Evolutionary conservation across 2,888 invertebrate species (phyloP).

Genomic region (Sesia apiformis): DNA sequence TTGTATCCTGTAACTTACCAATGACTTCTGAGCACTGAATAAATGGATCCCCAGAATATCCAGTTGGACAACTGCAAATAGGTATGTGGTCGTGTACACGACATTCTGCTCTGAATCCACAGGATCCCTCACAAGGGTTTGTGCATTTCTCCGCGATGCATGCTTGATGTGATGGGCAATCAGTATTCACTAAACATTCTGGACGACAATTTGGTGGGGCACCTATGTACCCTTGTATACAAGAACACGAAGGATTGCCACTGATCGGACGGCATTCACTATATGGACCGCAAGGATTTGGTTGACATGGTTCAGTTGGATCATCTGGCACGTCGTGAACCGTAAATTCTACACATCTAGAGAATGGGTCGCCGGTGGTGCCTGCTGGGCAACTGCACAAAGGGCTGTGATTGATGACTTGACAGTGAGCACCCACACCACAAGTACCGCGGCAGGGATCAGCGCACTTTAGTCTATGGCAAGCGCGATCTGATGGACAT

Average conservation of each 20-base stretch:
- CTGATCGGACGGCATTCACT: slow-evolving; percentile 84
- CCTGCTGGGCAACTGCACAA: slow-evolving; percentile 82
- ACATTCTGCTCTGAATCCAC: slow-evolving; percentile 85
- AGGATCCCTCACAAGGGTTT: slow-evolving; percentile 88
- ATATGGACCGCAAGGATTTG: slow-evolving; percentile 87
- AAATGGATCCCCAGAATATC: slow-evolving; percentile 87
- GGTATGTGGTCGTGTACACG: slow-evolving; percentile 88
- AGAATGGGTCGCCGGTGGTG: slow-evolving; percentile 80
- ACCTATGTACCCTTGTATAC: slow-evolving; percentile 81
- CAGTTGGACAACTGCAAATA: slow-evolving; percentile 83
- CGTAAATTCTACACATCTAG: slow-evolving; percentile 62
- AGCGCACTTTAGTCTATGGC: slow-evolving; percentile 83
- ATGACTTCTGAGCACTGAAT: slow-evolving; percentile 78
- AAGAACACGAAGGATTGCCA: slow-evolving; percentile 84
- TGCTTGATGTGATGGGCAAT: slow-evolving; percentile 85
- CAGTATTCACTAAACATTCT: slow-evolving; percentile 87
- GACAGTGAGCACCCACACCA: slow-evolving; percentile 81
- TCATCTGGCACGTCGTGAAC: slow-evolving; percentile 23
- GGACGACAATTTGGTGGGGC: slow-evolving; percentile 87
- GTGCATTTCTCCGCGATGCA: slow-evolving; percentile 88
- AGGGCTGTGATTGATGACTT: slow-evolving; percentile 86
- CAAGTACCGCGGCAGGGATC: slow-evolving; percentile 86
- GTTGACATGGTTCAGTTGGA: slow-evolving; percentile 77
- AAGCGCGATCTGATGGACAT: slow-evolving; percentile 83
- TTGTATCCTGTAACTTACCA: slow-evolving; percentile 29